Evolutionary conservation across 2,888 invertebrate genomes (phyloP).

Genomic region (Tetragnatha montana): DNA sequence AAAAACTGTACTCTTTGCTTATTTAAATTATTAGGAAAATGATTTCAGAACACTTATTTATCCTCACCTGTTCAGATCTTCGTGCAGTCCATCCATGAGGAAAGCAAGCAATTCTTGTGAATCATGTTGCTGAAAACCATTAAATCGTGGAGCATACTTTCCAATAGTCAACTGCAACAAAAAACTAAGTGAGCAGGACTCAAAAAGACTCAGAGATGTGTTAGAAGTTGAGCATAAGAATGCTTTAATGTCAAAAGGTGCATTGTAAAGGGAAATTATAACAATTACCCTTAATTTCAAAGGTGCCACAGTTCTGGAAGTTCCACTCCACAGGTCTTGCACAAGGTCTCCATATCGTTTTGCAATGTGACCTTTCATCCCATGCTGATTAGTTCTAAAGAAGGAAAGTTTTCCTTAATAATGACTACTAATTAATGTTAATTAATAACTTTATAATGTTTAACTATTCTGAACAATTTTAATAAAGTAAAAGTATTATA

Average conservation of each 20-base stretch:
- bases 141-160: conserved; percentile 89
- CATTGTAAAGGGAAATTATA: background rate
- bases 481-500: too few species aligned
- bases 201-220: background rate
- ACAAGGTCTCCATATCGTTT: conserved; percentile 85
- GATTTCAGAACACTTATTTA: background rate
- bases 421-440: too few species aligned
- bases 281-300: conserved; percentile 82
- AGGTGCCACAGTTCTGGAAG: conserved; percentile 89
- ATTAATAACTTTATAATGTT: background rate
- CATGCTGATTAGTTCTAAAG: conserved; percentile 85
- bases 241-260: too few species aligned
- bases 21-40: background rate
- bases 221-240: background rate
- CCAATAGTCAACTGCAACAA: conserved; percentile 84
- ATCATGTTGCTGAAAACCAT: conserved; percentile 94
- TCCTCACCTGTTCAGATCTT: conserved; percentile 85
- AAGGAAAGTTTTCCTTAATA: background rate
- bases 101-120: conserved; percentile 94
- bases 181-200: background rate
- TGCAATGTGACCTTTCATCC: conserved; percentile 91
- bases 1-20: too few species aligned
- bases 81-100: conserved; percentile 92
- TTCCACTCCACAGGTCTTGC: conserved; percentile 87
- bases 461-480: too few species aligned